phyloP scores from a whole-genome alignment of 2,113 vertebrate species.

The Pygoscelis antarcticus region DNA sequence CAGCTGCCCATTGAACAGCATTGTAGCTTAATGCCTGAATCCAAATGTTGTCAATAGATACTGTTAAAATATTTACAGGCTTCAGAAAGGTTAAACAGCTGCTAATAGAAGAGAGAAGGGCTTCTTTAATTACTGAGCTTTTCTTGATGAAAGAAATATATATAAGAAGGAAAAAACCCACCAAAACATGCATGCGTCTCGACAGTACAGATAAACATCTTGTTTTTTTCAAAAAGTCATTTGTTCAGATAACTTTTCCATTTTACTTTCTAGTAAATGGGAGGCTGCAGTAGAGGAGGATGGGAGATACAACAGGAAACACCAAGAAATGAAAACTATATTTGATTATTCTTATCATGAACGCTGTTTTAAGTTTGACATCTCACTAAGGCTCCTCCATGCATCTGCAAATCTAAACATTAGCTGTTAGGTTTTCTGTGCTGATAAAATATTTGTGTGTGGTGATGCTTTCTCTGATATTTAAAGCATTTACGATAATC shows the following conservation, averaged over 20 bases:
- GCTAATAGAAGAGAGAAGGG: background rate
- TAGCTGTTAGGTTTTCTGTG: background rate
- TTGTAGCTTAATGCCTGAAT: background rate
- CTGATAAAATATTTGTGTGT: background rate
- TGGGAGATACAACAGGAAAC: background rate
- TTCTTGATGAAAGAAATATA: background rate
- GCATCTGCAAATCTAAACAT: background rate
- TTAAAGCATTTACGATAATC: background rate
- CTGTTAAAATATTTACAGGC: slow-evolving; percentile 50
- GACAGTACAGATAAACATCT: background rate
- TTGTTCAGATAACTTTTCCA: background rate
- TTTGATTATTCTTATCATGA: background rate
- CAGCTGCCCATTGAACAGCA: background rate
- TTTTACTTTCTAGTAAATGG: background rate
- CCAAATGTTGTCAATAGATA: background rate
- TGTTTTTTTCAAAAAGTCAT: fast-evolving
- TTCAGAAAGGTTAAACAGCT: slow-evolving; percentile 25
- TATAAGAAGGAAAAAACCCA: background rate
- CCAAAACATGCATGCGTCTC: background rate
- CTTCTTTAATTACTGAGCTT: slow-evolving; percentile 8
- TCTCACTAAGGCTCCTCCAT: background rate
- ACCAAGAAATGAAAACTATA: background rate
- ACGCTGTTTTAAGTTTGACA: background rate
- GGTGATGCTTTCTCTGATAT: background rate
- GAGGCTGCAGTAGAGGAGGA: background rate